Conservation (phyloP, 2,888 invertebrate species). For the Hirtodrosophila histrioides region DNA sequence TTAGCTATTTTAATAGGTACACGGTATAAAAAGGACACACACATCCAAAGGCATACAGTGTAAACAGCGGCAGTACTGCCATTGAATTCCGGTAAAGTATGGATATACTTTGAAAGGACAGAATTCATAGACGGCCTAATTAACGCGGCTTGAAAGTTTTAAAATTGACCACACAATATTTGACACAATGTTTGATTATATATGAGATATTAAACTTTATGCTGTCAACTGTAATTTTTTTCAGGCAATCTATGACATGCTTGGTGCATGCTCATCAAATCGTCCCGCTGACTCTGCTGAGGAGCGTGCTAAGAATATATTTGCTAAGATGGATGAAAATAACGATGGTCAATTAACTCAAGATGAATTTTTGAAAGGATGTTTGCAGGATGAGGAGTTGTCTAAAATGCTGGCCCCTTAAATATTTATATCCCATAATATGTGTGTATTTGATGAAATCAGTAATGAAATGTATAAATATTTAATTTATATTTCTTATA, state of each 20-base stretch:
- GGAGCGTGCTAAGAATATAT: conserved; percentile 99
- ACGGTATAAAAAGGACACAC: too few relatives aligned
- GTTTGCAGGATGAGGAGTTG: conserved; percentile 97
- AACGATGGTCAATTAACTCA: conserved; percentile 99
- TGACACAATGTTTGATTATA: too few relatives aligned
- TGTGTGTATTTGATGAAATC: conserved; percentile 82
- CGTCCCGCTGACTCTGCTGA: conserved; percentile 98
- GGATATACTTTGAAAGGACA: too few relatives aligned
- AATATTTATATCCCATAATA: conserved; percentile 84
- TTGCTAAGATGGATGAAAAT: conserved; percentile 99
- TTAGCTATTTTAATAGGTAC: too few relatives aligned
- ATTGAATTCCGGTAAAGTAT: too few relatives aligned
- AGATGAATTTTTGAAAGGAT: conserved; percentile 98
- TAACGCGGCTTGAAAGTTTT: too few relatives aligned
- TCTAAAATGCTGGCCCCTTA: conserved; percentile 97
- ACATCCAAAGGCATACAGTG: too few relatives aligned
- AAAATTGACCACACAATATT: too few relatives aligned
- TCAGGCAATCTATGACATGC: conserved; percentile 99
- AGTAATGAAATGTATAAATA: conserved; percentile 82
- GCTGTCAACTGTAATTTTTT: conserved; percentile 64
- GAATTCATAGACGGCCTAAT: too few relatives aligned
- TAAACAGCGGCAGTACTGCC: too few relatives aligned
- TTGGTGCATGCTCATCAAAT: conserved; percentile 98
- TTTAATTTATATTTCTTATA: conserved; percentile 82
- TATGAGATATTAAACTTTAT: not conserved